Evolutionary conservation across 1,140 invertebrate species (phyloP).

Genomic region (Heliconius congener): DNA sequence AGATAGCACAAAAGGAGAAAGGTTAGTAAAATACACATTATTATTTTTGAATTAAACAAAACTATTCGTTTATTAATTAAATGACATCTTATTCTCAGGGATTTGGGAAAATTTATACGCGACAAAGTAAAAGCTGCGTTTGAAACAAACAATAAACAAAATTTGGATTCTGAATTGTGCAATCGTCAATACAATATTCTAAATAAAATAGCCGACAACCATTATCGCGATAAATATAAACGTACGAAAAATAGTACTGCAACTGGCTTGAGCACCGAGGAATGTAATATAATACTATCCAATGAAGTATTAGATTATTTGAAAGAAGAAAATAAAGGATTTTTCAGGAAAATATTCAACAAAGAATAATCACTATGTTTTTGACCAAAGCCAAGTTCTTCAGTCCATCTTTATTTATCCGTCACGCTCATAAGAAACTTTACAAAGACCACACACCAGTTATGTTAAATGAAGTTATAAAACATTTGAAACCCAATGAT

Average conservation of each 20-base stretch:
- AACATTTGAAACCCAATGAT: conserved; percentile 84
- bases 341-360: conserved; percentile 31
- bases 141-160: conserved; percentile 81
- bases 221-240: conserved; percentile 85
- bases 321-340: conserved; percentile 76
- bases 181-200: conserved; percentile 86
- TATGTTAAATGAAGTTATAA: conserved; percentile 84
- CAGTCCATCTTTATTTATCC: conserved; percentile 73
- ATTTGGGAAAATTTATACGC: conserved; percentile 88
- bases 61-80: not conserved
- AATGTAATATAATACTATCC: conserved; percentile 87
- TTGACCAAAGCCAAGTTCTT: conserved; percentile 4
- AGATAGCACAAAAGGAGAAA: conserved; percentile 86
- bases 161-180: conserved; percentile 83
- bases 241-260: conserved; percentile 83
- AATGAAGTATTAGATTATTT: conserved; percentile 86
- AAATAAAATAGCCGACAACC: conserved; percentile 86
- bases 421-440: conserved; percentile 11
- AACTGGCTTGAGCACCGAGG: conserved; percentile 85
- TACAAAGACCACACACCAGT: conserved; percentile 37
- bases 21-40: conserved; percentile 78
- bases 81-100: conserved; percentile 81
- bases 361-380: conserved; percentile 30
- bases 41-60: not conserved
- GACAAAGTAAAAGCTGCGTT: conserved; percentile 86